Evolutionary conservation across 2,113 vertebrate genomes (phyloP).

Genomic region (Pseudonaja textilis): DNA sequence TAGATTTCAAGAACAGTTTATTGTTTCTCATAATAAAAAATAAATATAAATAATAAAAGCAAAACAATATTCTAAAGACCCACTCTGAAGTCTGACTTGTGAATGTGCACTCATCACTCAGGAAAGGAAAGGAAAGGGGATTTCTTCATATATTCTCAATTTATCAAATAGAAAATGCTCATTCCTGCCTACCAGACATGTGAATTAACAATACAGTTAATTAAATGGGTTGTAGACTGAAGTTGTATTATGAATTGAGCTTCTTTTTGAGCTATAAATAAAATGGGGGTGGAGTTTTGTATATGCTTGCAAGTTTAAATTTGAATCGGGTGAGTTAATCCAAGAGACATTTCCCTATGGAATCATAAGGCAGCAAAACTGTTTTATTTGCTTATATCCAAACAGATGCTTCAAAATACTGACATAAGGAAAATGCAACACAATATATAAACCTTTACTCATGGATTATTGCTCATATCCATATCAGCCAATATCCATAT

Average conservation of each 20-base stretch:
- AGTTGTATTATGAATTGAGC: constrained; percentile 19
- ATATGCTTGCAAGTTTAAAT: constrained; percentile 43
- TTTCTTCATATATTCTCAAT: background rate
- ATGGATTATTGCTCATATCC: background rate
- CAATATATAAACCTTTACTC: constrained; percentile 19
- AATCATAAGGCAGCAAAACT: constrained; percentile 61
- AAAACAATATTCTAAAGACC: background rate
- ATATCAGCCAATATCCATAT: background rate
- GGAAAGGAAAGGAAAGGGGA: too few species aligned
- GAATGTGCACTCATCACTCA: background rate
- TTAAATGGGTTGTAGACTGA: background rate
- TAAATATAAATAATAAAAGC: background rate
- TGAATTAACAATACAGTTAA: constrained; percentile 3
- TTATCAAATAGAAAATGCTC: background rate
- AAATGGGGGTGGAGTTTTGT: constrained; percentile 13
- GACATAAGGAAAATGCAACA: background rate
- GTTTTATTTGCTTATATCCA: constrained; percentile 62
- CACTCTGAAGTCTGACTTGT: background rate
- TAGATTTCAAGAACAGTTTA: background rate
- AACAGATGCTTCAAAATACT: constrained; percentile 58
- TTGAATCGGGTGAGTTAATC: constrained; percentile 68
- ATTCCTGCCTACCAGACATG: background rate
- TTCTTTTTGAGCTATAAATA: constrained; percentile 57
- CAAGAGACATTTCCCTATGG: constrained; percentile 64
- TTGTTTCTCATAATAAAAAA: background rate